These are phyloP conservation scores for Hippocampus zosterae DNA, from an alignment of 2,113 vertebrate genomes.

Conservation along the genomic window DNA sequence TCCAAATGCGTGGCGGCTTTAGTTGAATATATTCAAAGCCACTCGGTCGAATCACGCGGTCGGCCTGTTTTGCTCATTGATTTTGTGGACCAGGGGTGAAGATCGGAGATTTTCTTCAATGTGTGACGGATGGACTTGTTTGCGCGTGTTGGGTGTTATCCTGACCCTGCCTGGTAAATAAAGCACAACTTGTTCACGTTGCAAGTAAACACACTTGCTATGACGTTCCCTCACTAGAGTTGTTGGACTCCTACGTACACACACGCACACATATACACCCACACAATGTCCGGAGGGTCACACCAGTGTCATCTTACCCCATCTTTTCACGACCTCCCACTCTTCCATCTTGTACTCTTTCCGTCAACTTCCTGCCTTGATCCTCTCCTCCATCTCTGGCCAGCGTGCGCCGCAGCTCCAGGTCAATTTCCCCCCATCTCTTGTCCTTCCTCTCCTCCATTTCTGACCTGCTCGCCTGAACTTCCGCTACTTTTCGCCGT, in stretches of 20 bases:
- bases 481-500: conserved; percentile 29
- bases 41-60: conserved; percentile 18
- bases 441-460: conserved; percentile 25
- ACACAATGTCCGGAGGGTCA: conserved; percentile 57
- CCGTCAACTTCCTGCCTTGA: conserved; percentile 49
- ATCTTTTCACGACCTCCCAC: conserved; percentile 32
- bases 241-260: not conserved
- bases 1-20: conserved; percentile 6
- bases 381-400: conserved; percentile 34
- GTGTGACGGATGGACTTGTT: conserved; percentile 35
- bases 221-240: conserved; percentile 3
- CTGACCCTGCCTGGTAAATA: conserved; percentile 41
- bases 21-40: conserved; percentile 1
- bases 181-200: conserved; percentile 33
- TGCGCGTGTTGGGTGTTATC: conserved; percentile 20
- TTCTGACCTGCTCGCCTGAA: conserved; percentile 42
- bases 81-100: conserved; percentile 32
- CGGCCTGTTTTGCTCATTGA: conserved; percentile 34
- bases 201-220: conserved; percentile 28
- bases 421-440: conserved; percentile 45
- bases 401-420: conserved; percentile 38
- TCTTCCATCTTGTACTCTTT: conserved; percentile 28
- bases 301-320: conserved; percentile 44
- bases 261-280: not conserved
- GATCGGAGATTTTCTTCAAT: conserved; percentile 6